These are phyloP conservation scores for Cyclophora punctaria DNA, from an alignment of 2,888 invertebrate species.

Conservation along the genomic window DNA sequence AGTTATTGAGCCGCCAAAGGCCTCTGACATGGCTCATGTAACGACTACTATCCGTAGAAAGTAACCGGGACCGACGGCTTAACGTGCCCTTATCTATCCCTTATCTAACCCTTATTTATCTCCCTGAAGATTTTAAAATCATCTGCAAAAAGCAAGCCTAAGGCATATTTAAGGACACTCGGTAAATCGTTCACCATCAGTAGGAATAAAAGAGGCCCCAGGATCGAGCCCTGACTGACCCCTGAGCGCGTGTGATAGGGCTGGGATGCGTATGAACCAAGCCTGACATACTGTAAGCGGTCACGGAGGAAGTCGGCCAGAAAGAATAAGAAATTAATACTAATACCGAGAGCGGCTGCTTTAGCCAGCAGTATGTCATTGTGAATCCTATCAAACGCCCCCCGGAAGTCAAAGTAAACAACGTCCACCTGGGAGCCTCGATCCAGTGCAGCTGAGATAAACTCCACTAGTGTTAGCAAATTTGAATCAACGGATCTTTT, in stretches of 20 bases:
- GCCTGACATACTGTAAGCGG: background rate
- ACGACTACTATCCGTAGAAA: too few species aligned
- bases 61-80: too few species aligned
- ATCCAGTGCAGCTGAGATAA: background rate
- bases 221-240: constrained; percentile 1
- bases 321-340: background rate
- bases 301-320: constrained; percentile 1
- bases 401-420: background rate
- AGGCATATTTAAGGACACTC: background rate
- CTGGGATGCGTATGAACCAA: background rate
- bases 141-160: constrained; percentile 1
- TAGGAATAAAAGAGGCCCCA: background rate
- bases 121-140: background rate
- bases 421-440: background rate
- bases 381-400: constrained; percentile 1
- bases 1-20: too few species aligned
- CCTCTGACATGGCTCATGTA: too few species aligned
- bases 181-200: constrained; percentile 2
- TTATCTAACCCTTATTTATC: too few species aligned
- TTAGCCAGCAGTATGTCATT: background rate
- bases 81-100: too few species aligned
- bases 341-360: background rate
- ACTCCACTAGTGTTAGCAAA: background rate
- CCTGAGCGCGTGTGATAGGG: constrained; percentile 1
- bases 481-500: background rate